Conservation (phyloP, 2,113 vertebrate species). For the Vireo altiloquus region DNA sequence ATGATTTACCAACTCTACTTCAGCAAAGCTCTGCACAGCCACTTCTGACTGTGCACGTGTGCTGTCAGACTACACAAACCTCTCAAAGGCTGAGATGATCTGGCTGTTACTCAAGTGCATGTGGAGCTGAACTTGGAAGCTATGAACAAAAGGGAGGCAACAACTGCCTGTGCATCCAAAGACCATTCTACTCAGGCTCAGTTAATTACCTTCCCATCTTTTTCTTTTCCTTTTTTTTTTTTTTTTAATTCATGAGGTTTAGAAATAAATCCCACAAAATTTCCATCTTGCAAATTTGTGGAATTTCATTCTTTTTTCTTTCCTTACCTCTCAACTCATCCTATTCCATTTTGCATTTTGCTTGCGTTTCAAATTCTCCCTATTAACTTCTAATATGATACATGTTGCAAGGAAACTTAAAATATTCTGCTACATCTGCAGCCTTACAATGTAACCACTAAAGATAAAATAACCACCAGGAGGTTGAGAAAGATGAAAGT, state of each 20-base stretch:
- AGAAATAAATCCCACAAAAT: not conserved
- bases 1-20: not conserved
- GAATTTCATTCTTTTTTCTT: not conserved
- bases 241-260: not conserved
- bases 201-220: fast-evolving
- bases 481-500: not conserved
- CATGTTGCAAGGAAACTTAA: not conserved
- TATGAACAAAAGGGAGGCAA: not conserved
- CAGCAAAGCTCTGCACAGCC: not conserved
- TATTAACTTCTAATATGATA: not conserved
- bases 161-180: not conserved
- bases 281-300: not conserved
- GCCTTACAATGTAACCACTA: not conserved
- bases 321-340: not conserved
- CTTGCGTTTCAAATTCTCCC: not conserved
- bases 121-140: not conserved
- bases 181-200: not conserved
- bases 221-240: not conserved
- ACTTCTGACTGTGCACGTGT: not conserved
- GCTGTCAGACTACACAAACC: not conserved
- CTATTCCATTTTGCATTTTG: not conserved
- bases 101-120: not conserved
- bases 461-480: not conserved
- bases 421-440: not conserved
- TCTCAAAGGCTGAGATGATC: not conserved